A percentile compares a stretch with the other conserved stretches of the same genome.
These are phyloP conservation scores for Pollachius pollachius DNA, from an alignment of 2,113 vertebrate genomes.

Conservation along the genomic window DNA sequence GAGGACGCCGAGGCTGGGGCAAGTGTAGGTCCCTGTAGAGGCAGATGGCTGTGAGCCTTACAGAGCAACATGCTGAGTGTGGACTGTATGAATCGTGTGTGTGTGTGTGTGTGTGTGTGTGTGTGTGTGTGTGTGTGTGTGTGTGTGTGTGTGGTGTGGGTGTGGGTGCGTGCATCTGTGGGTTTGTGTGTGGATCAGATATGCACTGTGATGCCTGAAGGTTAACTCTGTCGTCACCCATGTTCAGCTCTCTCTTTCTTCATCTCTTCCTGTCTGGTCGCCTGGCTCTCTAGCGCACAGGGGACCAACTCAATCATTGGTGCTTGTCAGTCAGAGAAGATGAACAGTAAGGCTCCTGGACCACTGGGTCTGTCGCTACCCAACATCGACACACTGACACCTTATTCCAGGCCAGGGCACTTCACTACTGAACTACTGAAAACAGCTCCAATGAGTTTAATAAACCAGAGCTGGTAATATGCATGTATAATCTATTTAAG, in stretches of 20 bases:
- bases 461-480: too few relatives aligned
- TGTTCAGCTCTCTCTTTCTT: neutral
- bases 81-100: neutral
- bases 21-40: too few relatives aligned
- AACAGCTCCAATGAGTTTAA: neutral
- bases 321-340: neutral
- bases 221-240: neutral
- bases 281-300: neutral
- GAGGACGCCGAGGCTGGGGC: too few relatives aligned
- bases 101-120: neutral
- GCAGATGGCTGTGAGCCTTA: too few relatives aligned
- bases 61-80: neutral
- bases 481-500: too few relatives aligned
- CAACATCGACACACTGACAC: neutral
- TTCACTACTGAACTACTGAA: neutral
- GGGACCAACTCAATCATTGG: neutral
- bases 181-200: neutral
- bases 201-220: neutral
- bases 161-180: neutral
- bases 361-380: neutral
- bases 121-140: neutral
- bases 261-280: neutral
- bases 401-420: slow-evolving; percentile 23
- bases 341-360: neutral
- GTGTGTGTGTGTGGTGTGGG: neutral